phyloP scores from a whole-genome alignment of 1,140 invertebrate genomes.

The Bradysia coprophila region DNA sequence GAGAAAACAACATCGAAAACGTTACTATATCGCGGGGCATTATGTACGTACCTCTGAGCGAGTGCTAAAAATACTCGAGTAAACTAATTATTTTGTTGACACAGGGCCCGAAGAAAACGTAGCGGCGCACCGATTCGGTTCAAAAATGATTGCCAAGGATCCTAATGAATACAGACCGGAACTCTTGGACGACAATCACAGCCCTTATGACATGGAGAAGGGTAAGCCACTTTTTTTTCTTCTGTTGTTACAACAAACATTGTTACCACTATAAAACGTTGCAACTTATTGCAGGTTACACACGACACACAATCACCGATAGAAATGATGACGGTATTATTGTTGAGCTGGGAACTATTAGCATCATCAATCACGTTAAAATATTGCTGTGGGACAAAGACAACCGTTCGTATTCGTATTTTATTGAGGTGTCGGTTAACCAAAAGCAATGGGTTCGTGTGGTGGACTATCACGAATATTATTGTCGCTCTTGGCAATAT shows the following conservation, averaged over 20 bases:
- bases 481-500: conserved; percentile 92
- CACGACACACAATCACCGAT: conserved; percentile 80
- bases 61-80: neutral
- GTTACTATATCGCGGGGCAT: conserved; percentile 60
- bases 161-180: conserved; percentile 77
- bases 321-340: conserved; percentile 53
- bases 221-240: too few species aligned
- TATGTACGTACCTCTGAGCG: conserved; percentile 30
- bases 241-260: neutral
- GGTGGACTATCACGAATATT: conserved; percentile 77
- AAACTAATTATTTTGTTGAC: conserved; percentile 7
- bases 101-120: conserved; percentile 82
- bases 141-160: conserved; percentile 60
- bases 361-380: conserved; percentile 84
- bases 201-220: conserved; percentile 79
- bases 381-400: conserved; percentile 92
- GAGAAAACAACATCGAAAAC: conserved; percentile 56
- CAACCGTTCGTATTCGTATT: conserved; percentile 88
- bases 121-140: conserved; percentile 53
- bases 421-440: conserved; percentile 91
- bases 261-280: neutral
- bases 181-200: conserved; percentile 71
- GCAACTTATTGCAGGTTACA: too few species aligned
- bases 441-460: conserved; percentile 87
- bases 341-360: conserved; percentile 69